A percentile compares a stretch with the other conserved stretches of the same genome.
Evolutionary conservation across 2,888 invertebrate species (phyloP).

Genomic region (Drosophila subquinaria): DNA sequence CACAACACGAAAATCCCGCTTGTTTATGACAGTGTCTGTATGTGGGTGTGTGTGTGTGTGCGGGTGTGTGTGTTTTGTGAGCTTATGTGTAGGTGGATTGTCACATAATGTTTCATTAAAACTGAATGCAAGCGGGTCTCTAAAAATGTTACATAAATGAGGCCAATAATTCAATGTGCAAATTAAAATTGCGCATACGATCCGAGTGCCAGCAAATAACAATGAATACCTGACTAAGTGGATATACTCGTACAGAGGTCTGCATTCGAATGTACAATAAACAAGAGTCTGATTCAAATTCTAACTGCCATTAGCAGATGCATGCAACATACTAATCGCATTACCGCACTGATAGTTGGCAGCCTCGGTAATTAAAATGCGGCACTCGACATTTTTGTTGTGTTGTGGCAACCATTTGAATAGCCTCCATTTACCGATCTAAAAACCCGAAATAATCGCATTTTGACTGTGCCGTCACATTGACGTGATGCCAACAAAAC

Average conservation of each 20-base stretch:
- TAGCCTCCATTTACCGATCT: conserved; percentile 34
- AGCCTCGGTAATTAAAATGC: conserved; percentile 66
- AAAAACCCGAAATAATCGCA: conserved; percentile 62
- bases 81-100: conserved; percentile 22
- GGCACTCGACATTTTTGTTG: conserved; percentile 29
- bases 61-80: conserved; percentile 1
- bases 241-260: neutral
- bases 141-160: conserved; percentile 68
- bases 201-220: conserved; percentile 37
- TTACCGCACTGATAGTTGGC: conserved; percentile 72
- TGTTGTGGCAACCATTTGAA: conserved; percentile 25
- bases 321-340: conserved; percentile 64
- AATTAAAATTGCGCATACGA: conserved; percentile 70
- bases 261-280: neutral
- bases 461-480: conserved; percentile 37
- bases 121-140: conserved; percentile 53
- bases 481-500: conserved; percentile 3
- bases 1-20: conserved; percentile 18
- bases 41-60: too few relatives aligned
- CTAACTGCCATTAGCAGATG: conserved; percentile 25
- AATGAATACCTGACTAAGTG: conserved; percentile 26
- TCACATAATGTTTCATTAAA: conserved; percentile 78
- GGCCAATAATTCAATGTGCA: conserved; percentile 69
- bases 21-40: conserved; percentile 29
- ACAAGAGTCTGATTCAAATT: neutral